Evolutionary conservation across 2,888 invertebrate species (phyloP).

Genomic region (Limenitis camilla): DNA sequence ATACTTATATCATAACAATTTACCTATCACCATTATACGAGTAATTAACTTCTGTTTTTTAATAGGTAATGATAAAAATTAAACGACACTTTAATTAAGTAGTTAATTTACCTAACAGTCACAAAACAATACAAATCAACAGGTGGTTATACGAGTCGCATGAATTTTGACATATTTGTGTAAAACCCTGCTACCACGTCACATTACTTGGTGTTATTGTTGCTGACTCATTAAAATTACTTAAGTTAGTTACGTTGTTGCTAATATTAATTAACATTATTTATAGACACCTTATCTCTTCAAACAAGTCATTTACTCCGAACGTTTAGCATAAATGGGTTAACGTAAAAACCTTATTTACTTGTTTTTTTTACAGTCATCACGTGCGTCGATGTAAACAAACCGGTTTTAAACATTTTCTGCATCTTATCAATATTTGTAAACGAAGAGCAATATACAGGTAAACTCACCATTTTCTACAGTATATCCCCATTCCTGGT

Average conservation of each 20-base stretch:
- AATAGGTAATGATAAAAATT: too few relatives aligned
- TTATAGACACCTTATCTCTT: constrained; percentile 5
- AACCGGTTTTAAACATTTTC: constrained; percentile 53
- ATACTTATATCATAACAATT: too few relatives aligned
- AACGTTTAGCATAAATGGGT: background rate
- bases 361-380: constrained; percentile 27
- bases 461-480: constrained; percentile 73
- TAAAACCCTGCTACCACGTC: constrained; percentile 24
- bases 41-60: too few relatives aligned
- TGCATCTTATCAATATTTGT: constrained; percentile 29
- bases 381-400: constrained; percentile 70
- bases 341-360: constrained; percentile 1
- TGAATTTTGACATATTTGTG: constrained; percentile 19
- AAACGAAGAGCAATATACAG: constrained; percentile 24
- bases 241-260: background rate
- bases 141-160: constrained; percentile 26
- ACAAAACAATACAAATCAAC: constrained; percentile 19
- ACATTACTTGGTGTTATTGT: constrained; percentile 14
- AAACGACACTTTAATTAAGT: too few relatives aligned
- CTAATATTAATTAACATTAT: constrained; percentile 4
- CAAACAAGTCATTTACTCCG: constrained; percentile 5
- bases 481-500: constrained; percentile 76
- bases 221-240: constrained; percentile 16
- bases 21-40: too few relatives aligned
- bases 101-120: background rate